Evolutionary conservation across 2,888 invertebrate genomes (phyloP).

Genomic region (Macrosiphum euphorbiae): DNA sequence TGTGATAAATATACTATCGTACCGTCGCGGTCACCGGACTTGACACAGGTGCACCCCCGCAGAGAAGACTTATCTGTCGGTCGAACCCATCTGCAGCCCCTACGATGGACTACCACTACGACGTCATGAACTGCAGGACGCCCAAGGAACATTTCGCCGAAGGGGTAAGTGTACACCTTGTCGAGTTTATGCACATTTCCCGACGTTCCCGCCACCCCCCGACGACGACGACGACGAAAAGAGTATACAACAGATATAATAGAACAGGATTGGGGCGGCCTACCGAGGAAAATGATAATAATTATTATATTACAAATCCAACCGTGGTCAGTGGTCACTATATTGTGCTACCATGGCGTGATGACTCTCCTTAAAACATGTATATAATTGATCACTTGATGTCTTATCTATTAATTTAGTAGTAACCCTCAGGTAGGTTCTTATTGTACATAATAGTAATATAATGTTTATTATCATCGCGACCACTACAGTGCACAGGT

Average conservation of each 20-base stretch:
- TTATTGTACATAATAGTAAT: background rate
- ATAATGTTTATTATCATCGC: background rate
- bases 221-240: background rate
- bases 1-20: background rate
- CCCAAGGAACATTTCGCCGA: slow-evolving; percentile 57
- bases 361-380: background rate
- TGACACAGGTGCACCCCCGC: background rate
- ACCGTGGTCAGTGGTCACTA: background rate
- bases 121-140: slow-evolving; percentile 56
- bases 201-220: background rate
- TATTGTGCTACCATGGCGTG: background rate
- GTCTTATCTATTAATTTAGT: background rate
- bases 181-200: background rate
- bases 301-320: background rate
- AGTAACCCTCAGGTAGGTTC: background rate
- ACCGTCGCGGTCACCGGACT: background rate
- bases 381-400: background rate
- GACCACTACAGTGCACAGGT: background rate
- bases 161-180: slow-evolving; percentile 26
- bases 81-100: background rate
- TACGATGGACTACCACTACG: slow-evolving; percentile 33
- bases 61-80: background rate
- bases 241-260: background rate
- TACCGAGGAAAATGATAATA: background rate
- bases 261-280: background rate